These are phyloP conservation scores for Dinoponera quadriceps DNA, from an alignment of 1,140 invertebrate genomes.

Conservation along the genomic window DNA sequence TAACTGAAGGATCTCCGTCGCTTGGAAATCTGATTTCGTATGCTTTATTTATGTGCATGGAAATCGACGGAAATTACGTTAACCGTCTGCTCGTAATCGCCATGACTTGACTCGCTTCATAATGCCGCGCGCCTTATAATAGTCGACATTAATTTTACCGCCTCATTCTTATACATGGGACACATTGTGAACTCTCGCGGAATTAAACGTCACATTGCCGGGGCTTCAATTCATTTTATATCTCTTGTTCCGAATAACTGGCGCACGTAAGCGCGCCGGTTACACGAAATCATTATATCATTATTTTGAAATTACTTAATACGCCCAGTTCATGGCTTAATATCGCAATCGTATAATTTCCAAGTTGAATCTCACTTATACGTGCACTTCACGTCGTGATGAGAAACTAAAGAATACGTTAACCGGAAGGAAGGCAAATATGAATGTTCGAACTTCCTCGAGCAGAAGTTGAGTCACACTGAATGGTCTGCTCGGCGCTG, in stretches of 20 bases:
- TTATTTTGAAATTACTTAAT: neutral
- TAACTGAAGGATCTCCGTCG: slow-evolving; percentile 41
- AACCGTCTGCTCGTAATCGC: slow-evolving; percentile 66
- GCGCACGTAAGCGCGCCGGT: neutral
- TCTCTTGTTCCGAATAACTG: neutral
- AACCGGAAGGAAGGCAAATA: neutral
- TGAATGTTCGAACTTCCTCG: neutral
- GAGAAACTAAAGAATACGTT: neutral
- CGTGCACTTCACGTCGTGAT: no score
- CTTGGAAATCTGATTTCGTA: slow-evolving; percentile 55
- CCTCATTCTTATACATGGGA: slow-evolving; percentile 49
- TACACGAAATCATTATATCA: neutral
- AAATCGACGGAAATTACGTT: slow-evolving; percentile 70
- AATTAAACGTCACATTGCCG: slow-evolving; percentile 26
- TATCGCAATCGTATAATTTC: neutral
- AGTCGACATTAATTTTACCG: slow-evolving; percentile 40
- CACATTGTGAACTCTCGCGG: neutral
- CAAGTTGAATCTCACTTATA: neutral
- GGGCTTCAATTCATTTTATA: neutral
- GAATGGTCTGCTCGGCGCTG: slow-evolving; percentile 23
- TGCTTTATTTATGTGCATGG: slow-evolving; percentile 72
- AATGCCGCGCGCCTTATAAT: slow-evolving; percentile 31
- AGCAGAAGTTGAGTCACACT: slow-evolving; percentile 49
- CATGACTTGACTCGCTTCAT: slow-evolving; percentile 58
- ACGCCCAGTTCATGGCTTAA: neutral